Percentiles rank a stretch among this genome's conserved stretches.
phyloP scores from a whole-genome alignment of 2,113 vertebrate genomes.

The Kryptolebias marmoratus region DNA sequence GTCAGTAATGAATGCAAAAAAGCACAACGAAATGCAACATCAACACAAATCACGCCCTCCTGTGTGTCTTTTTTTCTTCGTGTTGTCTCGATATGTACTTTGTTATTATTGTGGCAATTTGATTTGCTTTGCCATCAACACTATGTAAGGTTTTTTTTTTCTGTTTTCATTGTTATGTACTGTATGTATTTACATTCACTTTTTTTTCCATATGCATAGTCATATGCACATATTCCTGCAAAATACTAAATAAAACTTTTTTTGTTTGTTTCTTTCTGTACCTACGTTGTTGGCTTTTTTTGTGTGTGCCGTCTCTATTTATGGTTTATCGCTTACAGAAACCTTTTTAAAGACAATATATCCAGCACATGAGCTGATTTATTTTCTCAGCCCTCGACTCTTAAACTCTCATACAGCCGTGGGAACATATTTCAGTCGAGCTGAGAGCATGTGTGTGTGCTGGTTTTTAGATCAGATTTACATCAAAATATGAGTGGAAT shows the following conservation, averaged over 20 bases:
- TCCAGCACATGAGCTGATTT: not conserved
- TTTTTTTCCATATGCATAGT: slow-evolving; percentile 6
- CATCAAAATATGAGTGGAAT: no score
- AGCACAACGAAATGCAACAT: not conserved
- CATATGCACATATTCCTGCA: slow-evolving; percentile 32
- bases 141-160: slow-evolving; percentile 40
- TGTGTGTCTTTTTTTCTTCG: not conserved
- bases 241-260: slow-evolving; percentile 50
- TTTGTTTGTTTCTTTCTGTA: slow-evolving; percentile 36
- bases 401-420: not conserved
- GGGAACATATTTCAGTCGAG: no score
- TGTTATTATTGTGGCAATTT: slow-evolving; percentile 15
- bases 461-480: no score
- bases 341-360: not conserved
- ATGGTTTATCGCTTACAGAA: not conserved
- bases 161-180: slow-evolving; percentile 21
- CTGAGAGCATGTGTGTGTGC: no score
- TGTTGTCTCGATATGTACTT: slow-evolving; percentile 10
- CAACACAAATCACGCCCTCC: not conserved
- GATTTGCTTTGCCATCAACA: slow-evolving; percentile 34
- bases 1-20: not conserved
- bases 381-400: not conserved
- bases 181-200: slow-evolving; percentile 38
- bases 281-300: slow-evolving; percentile 21
- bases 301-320: slow-evolving; percentile 42